phyloP scores from a whole-genome alignment of 1,140 invertebrate species.

The Telenomus remus region DNA sequence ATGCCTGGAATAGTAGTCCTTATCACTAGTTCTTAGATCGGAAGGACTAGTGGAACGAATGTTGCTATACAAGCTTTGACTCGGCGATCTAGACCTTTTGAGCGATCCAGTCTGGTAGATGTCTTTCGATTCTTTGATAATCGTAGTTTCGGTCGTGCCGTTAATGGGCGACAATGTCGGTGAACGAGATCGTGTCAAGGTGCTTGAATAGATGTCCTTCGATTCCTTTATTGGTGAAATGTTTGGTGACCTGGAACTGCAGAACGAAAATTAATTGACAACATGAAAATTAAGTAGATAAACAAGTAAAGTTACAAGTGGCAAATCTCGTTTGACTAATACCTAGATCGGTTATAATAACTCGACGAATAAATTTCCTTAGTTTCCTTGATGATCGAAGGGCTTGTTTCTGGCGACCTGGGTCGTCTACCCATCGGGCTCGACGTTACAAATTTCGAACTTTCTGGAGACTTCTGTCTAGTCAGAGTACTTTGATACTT shows the following conservation, averaged over 20 bases:
- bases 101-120: constrained; percentile 68
- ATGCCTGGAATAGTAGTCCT: constrained; percentile 66
- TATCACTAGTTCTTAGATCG: constrained; percentile 61
- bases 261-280: neutral
- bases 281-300: neutral
- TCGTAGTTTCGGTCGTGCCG: constrained; percentile 60
- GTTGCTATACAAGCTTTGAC: constrained; percentile 19
- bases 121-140: constrained; percentile 70
- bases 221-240: constrained; percentile 68
- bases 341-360: constrained; percentile 62
- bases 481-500: too few relatives aligned
- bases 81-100: constrained; percentile 66
- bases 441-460: constrained; percentile 58
- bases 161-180: too few relatives aligned
- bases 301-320: too few relatives aligned
- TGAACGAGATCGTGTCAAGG: constrained; percentile 64
- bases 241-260: constrained; percentile 66
- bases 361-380: constrained; percentile 67
- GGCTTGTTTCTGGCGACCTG: constrained; percentile 66
- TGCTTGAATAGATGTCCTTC: constrained; percentile 66
- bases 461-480: constrained; percentile 38
- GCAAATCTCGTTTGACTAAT: neutral
- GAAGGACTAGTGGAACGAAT: constrained; percentile 49
- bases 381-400: constrained; percentile 68
- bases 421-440: constrained; percentile 59